phyloP scores from a whole-genome alignment of 2,113 vertebrate species.

The Mesitornis unicolor region DNA sequence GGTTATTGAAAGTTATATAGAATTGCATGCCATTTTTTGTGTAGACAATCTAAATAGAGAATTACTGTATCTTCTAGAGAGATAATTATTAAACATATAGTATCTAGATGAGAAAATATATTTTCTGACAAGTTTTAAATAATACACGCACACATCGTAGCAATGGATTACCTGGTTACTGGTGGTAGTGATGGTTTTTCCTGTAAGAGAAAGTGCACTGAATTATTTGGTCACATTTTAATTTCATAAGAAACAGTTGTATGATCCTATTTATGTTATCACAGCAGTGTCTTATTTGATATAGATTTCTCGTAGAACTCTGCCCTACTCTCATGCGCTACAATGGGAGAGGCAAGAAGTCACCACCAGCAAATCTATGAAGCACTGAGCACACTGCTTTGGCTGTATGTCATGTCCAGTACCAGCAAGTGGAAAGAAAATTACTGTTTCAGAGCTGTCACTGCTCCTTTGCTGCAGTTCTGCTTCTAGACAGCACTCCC shows the following conservation, averaged over 20 bases:
- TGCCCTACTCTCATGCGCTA: neutral
- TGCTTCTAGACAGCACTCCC: neutral
- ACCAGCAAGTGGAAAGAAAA: neutral
- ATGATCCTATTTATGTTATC: neutral
- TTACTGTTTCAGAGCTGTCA: neutral
- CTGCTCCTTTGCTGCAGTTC: neutral
- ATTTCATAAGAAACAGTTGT: neutral
- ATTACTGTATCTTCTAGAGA: neutral
- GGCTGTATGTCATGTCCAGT: neutral
- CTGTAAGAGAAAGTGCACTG: conserved; percentile 37
- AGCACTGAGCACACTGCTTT: neutral
- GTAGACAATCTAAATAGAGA: neutral
- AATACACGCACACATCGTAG: neutral
- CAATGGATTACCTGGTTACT: conserved; percentile 38
- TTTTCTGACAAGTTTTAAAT: neutral
- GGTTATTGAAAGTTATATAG: neutral
- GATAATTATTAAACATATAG: neutral
- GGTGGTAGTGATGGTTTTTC: conserved; percentile 39
- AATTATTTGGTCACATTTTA: neutral
- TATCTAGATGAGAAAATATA: neutral
- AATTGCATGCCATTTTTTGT: neutral
- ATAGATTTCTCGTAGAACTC: neutral
- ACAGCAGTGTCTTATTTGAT: neutral
- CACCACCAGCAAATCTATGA: neutral
- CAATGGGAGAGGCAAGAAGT: neutral